A percentile compares a stretch with the other conserved stretches of the same genome.
These are phyloP conservation scores for Cettia cetti DNA, from an alignment of 2,113 vertebrate genomes.

Conservation along the genomic window DNA sequence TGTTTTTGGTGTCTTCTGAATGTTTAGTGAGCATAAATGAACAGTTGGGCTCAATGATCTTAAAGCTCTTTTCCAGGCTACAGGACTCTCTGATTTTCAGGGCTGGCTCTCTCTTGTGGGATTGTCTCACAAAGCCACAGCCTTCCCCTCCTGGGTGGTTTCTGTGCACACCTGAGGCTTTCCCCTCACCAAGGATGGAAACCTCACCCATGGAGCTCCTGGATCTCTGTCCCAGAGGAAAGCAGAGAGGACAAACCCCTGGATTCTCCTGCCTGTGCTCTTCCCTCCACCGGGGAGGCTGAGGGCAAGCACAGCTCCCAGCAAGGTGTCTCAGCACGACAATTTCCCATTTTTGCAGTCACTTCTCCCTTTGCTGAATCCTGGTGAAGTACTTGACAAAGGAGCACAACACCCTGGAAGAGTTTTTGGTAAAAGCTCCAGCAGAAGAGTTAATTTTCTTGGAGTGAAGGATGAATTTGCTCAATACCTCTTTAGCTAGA, in stretches of 20 bases:
- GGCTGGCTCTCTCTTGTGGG: background rate
- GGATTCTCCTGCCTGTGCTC: background rate
- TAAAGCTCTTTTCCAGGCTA: background rate
- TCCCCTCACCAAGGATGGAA: background rate
- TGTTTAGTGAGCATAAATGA: background rate
- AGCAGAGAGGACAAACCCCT: background rate
- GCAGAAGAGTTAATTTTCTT: background rate
- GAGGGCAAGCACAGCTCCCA: background rate
- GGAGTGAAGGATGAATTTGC: background rate
- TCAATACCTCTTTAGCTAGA: background rate
- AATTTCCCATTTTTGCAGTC: background rate
- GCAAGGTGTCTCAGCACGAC: background rate
- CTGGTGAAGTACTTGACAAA: background rate
- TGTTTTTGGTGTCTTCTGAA: background rate
- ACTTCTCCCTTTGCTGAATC: background rate
- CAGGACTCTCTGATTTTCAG: background rate
- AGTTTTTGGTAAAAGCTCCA: background rate
- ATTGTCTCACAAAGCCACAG: background rate
- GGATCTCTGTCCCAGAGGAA: background rate
- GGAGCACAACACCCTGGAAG: background rate
- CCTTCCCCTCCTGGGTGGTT: background rate
- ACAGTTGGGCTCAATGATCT: background rate
- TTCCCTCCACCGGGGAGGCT: accelerated
- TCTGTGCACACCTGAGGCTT: background rate
- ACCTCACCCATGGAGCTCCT: accelerated